A percentile compares a stretch with the other conserved stretches of the same genome.
These are phyloP conservation scores for Hydrocynus forskahlii DNA, from an alignment of 2,797 vertebrate species.

Conservation along the genomic window DNA sequence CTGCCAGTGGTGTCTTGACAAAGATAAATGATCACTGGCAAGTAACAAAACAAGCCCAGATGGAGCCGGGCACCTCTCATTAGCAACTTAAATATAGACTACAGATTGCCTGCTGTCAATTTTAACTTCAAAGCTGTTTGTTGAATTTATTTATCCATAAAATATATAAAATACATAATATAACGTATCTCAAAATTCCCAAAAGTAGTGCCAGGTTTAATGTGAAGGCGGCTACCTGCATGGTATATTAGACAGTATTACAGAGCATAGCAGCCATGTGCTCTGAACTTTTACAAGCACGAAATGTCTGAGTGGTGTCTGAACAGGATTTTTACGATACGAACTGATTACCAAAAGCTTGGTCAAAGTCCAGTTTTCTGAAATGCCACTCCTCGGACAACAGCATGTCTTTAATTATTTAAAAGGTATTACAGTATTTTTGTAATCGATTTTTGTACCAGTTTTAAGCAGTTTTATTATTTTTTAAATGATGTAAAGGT, in stretches of 20 bases:
- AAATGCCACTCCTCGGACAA: conserved; percentile 16
- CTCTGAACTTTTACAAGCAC: neutral
- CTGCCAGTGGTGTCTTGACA: neutral
- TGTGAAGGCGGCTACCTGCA: neutral
- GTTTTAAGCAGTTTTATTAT: conserved; percentile 39
- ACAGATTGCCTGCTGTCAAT: neutral
- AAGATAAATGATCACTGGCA: neutral
- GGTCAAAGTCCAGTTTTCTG: neutral
- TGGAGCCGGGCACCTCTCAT: neutral
- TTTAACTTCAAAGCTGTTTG: neutral
- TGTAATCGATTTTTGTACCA: conserved; percentile 31
- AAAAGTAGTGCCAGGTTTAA: neutral
- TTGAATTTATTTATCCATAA: neutral
- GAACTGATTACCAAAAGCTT: neutral
- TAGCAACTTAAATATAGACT: neutral
- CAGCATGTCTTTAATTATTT: conserved; percentile 55
- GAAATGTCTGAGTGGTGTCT: no score
- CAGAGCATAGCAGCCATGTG: neutral
- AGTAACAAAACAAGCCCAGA: neutral
- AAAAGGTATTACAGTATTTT: conserved; percentile 44
- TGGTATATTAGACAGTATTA: neutral
- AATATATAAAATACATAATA: no score
- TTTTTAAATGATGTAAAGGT: conserved; percentile 42
- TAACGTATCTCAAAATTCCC: no score
- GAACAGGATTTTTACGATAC: neutral